Base-by-base conservation (phyloP, 2,888 invertebrate genomes). In the Cryptocephalus primarius region DNA sequence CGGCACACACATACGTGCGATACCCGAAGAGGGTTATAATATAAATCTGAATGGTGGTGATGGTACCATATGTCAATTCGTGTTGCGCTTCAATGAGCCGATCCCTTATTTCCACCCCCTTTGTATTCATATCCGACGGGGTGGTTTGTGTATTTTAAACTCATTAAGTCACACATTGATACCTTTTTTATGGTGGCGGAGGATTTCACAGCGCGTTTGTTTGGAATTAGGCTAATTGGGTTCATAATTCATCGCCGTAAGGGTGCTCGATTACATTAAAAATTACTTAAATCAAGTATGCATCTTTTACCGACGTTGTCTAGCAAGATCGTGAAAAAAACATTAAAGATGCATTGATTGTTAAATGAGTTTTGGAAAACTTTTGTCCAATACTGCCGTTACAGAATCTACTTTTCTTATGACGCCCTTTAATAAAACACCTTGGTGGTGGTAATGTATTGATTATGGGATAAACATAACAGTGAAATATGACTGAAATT, bases 1-100 rank as follows among this genome's bases (percentile, higher is more conserved):
- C 22, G 22, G 22, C 22, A 22, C 22, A 22, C 6, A 22, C 22
- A 22, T 22, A 22, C 22, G 22, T 22, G 22, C 45, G 46, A 43
- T 42, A 46, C 50, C 48, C 48, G 48, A 50, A 48, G 46, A 55
- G 56, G 56, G 55, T 56, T 57, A 48, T 47, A 47, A 54, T 56
- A 55, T 53, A 58, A 59, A 59, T 59, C 59, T 59, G 59, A 53
- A 48, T 55, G 50, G 55, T 58, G 59, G 56, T 60, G 58, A 60
- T 57, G 57, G 56, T 55, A 56, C 62, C 63, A 62, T 63, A 63
- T 63, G 63, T 58, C 60, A 59, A 53, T 52, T 54, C 53, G 49
- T 55, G 59, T 58, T 56, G 56, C 56, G 59, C 58, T 58, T 55
- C 53, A 59, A 56, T 55, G 55, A 55, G 48, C 56, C 45, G 51